These are phyloP conservation scores for Chionodraco myersi DNA, from an alignment of 2,113 vertebrate genomes.

Conservation along the genomic window DNA sequence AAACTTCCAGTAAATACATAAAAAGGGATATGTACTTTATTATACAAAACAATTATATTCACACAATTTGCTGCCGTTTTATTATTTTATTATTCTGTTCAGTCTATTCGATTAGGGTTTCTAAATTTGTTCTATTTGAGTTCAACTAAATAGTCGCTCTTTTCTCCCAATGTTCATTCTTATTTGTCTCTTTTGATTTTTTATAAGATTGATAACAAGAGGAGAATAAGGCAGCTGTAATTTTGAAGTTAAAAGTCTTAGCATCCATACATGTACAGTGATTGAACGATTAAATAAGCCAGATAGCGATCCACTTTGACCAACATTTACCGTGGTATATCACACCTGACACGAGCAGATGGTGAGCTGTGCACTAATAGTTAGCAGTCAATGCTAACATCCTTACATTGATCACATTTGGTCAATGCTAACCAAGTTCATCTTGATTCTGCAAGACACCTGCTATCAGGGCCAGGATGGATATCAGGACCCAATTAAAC, in stretches of 20 bases:
- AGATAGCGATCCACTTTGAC: constrained; percentile 1
- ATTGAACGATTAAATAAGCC: constrained; percentile 27
- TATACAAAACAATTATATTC: background rate
- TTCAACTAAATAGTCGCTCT: background rate
- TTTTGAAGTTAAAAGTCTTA: background rate
- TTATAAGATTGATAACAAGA: background rate
- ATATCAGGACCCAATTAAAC: constrained; percentile 72
- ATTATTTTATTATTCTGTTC: background rate
- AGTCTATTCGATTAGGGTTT: background rate
- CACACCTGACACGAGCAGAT: constrained; percentile 44
- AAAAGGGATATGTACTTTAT: background rate
- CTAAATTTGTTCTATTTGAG: background rate
- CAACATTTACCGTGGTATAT: constrained; percentile 20
- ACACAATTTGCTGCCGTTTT: background rate
- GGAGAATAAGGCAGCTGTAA: background rate
- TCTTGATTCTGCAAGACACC: constrained; percentile 36
- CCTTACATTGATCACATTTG: constrained; percentile 10
- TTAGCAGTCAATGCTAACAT: constrained; percentile 50
- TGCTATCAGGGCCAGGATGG: constrained; percentile 30
- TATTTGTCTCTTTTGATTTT: background rate
- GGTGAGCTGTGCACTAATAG: constrained; percentile 30
- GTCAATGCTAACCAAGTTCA: constrained; percentile 61
- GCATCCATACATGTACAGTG: background rate
- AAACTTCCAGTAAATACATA: background rate
- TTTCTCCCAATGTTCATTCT: background rate